phyloP scores from a whole-genome alignment of 2,113 vertebrate genomes.

The Lates calcarifer region DNA sequence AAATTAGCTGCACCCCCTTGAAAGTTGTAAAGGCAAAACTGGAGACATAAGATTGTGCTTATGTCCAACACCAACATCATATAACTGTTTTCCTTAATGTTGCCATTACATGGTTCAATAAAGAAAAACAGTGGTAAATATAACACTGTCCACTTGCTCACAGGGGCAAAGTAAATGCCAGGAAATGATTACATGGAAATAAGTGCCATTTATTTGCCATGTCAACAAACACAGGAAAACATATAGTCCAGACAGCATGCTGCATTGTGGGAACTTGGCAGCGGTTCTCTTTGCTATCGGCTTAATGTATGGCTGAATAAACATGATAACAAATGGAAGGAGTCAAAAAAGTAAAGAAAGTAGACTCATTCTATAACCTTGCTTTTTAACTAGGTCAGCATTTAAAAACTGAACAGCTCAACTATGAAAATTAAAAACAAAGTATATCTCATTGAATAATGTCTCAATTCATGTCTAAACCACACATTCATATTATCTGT shows the following conservation, averaged over 20 bases:
- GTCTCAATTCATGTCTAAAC: neutral
- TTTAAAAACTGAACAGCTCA: neutral
- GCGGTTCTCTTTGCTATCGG: slow-evolving; percentile 38
- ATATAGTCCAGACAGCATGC: slow-evolving; percentile 11
- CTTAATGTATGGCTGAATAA: slow-evolving; percentile 55
- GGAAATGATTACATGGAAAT: slow-evolving; percentile 63
- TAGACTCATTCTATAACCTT: neutral
- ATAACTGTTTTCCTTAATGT: neutral
- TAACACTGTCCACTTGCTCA: neutral
- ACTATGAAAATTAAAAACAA: neutral
- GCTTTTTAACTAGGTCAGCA: neutral
- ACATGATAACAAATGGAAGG: slow-evolving; percentile 53
- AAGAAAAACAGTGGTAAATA: neutral
- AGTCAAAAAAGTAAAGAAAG: slow-evolving; percentile 29
- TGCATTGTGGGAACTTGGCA: slow-evolving; percentile 65
- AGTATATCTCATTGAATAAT: neutral
- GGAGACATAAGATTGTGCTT: neutral
- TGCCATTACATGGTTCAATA: neutral
- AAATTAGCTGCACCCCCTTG: neutral
- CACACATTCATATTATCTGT: neutral
- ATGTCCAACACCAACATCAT: slow-evolving; percentile 16
- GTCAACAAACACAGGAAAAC: slow-evolving; percentile 64
- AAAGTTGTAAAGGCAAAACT: slow-evolving; percentile 4
- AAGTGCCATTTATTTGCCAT: slow-evolving; percentile 53
- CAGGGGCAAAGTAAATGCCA: slow-evolving; percentile 47